Evolutionary conservation across 2,797 vertebrate species (phyloP).

Genomic region (Darevskia nairensis): DNA sequence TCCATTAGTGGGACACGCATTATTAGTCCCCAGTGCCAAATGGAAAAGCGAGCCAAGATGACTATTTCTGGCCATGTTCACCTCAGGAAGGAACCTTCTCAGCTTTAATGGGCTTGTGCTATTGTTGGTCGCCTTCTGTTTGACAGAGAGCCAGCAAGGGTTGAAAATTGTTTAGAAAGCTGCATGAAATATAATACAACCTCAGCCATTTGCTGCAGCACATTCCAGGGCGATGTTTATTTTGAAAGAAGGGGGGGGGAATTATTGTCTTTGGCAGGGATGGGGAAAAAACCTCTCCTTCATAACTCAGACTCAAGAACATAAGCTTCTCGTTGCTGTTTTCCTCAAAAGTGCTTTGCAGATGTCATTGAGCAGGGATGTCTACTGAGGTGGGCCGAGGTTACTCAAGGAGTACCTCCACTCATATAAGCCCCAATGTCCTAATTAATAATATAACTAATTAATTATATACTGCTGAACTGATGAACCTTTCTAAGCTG

Average conservation of each 20-base stretch:
- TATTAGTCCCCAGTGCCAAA: slow-evolving; percentile 90
- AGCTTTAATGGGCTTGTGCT: slow-evolving; percentile 97
- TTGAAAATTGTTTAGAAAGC: slow-evolving; percentile 87
- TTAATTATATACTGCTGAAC: too few species aligned
- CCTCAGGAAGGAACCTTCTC: slow-evolving; percentile 98
- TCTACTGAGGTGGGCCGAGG: slow-evolving; percentile 25
- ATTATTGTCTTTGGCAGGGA: slow-evolving; percentile 83
- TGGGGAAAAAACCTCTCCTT: slow-evolving; percentile 60
- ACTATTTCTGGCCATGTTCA: slow-evolving; percentile 97
- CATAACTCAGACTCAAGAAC: slow-evolving; percentile 75
- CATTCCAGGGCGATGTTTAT: slow-evolving; percentile 84
- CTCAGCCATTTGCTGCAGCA: slow-evolving; percentile 79
- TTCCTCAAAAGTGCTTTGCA: slow-evolving; percentile 73
- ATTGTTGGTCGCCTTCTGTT: slow-evolving; percentile 98
- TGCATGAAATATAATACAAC: slow-evolving; percentile 86
- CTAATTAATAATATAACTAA: background rate
- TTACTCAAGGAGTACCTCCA: background rate
- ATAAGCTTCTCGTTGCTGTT: slow-evolving; percentile 76
- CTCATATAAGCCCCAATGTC: background rate
- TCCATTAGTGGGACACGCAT: slow-evolving; percentile 90
- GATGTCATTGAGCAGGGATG: slow-evolving; percentile 58
- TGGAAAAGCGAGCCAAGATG: slow-evolving; percentile 85
- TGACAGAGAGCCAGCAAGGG: slow-evolving; percentile 87
- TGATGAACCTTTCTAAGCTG: too few species aligned
- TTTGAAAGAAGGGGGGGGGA: slow-evolving; percentile 71